A percentile compares a stretch with the other conserved stretches of the same genome.
phyloP scores from a whole-genome alignment of 2,797 vertebrate species.

The Gadopsis bispinosus region DNA sequence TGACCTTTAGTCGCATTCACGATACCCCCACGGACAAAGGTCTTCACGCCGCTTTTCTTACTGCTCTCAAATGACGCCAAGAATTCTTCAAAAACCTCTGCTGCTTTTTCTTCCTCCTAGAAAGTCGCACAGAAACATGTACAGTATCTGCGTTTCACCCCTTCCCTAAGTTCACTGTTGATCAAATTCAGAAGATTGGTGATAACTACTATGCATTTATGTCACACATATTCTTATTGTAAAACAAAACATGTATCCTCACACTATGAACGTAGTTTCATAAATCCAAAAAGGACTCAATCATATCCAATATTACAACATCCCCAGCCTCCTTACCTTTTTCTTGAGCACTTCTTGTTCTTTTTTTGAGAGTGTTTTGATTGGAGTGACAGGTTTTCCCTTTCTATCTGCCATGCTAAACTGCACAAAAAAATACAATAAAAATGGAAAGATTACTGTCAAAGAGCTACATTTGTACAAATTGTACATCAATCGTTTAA shows the following conservation, averaged over 20 bases:
- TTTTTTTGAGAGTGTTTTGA: conserved; percentile 84
- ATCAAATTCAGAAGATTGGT: neutral
- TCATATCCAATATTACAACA: neutral
- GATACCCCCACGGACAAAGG: conserved; percentile 87
- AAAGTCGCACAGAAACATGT: conserved; percentile 18
- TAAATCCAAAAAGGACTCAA: neutral
- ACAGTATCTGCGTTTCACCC: neutral
- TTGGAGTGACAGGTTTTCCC: conserved; percentile 77
- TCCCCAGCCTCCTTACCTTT: conserved; percentile 74
- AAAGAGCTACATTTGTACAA: no score
- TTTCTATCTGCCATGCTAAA: conserved; percentile 87
- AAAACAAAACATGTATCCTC: neutral
- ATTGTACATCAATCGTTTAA: no score
- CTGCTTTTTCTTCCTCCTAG: conserved; percentile 89
- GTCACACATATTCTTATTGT: neutral
- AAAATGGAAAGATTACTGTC: neutral
- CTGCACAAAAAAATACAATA: conserved; percentile 49
- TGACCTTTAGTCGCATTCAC: conserved; percentile 88
- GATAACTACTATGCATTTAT: neutral
- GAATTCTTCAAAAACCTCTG: conserved; percentile 89
- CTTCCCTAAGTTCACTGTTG: neutral
- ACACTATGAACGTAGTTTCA: neutral
- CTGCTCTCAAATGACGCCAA: conserved; percentile 86
- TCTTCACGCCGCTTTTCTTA: conserved; percentile 83
- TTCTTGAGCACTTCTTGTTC: conserved; percentile 86